Conservation (phyloP, 2,113 vertebrate genomes). For the Syngnathus scovelli region DNA sequence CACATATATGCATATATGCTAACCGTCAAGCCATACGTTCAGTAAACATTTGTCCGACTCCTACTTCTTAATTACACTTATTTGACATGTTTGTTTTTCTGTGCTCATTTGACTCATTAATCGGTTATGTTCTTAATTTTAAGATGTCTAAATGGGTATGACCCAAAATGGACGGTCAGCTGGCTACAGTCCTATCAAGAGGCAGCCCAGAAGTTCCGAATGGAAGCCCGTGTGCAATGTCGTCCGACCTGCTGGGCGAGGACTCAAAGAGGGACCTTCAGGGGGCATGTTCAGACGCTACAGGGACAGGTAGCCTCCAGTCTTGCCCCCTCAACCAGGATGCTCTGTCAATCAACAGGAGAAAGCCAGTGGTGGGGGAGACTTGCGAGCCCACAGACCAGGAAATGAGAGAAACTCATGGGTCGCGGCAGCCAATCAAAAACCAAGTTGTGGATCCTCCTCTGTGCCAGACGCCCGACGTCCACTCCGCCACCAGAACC, state of each 20-base stretch:
- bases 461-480: slow-evolving; percentile 54
- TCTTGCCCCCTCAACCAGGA: slow-evolving; percentile 32
- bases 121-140: slow-evolving; percentile 14
- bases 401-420: slow-evolving; percentile 45
- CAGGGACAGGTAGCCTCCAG: slow-evolving; percentile 50
- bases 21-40: neutral
- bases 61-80: neutral
- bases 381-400: slow-evolving; percentile 51
- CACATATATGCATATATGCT: too few relatives aligned
- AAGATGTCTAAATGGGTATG: slow-evolving; percentile 58
- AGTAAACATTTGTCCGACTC: neutral
- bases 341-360: slow-evolving; percentile 58
- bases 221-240: slow-evolving; percentile 54
- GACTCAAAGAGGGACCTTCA: slow-evolving; percentile 22
- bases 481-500: slow-evolving; percentile 43
- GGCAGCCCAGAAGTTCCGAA: slow-evolving; percentile 63
- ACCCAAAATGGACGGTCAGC: slow-evolving; percentile 70
- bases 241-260: slow-evolving; percentile 37
- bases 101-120: neutral
- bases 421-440: slow-evolving; percentile 58
- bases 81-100: neutral
- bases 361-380: slow-evolving; percentile 56
- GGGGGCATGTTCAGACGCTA: neutral
- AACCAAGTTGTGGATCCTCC: slow-evolving; percentile 57
- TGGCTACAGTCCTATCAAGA: slow-evolving; percentile 67